phyloP scores from a whole-genome alignment of 1,140 invertebrate genomes.

The Metaphire vulgaris region DNA sequence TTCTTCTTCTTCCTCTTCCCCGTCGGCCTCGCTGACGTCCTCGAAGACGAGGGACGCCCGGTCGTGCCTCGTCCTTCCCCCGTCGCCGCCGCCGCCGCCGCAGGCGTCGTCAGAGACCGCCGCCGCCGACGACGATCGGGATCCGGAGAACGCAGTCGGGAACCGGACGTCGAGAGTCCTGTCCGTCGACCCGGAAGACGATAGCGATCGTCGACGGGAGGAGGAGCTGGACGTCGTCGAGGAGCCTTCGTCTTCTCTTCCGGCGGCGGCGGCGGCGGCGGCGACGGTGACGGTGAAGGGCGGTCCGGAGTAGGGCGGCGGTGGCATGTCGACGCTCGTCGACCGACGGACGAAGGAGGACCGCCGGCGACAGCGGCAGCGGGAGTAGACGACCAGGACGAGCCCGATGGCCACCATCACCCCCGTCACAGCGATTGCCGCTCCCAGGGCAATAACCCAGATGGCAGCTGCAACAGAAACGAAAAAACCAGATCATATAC shows the following conservation, averaged over 20 bases:
- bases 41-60: background rate
- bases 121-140: no score
- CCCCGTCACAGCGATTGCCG: background rate
- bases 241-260: no score
- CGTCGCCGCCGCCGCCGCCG: background rate
- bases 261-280: no score
- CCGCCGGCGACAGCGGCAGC: background rate
- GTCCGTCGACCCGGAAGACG: background rate
- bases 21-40: background rate
- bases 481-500: no score
- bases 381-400: background rate
- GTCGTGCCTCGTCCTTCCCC: background rate
- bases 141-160: no score
- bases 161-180: background rate
- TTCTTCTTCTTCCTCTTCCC: no score
- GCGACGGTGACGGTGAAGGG: background rate
- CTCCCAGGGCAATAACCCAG: background rate
- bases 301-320: background rate
- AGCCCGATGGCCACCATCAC: background rate
- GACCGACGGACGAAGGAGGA: background rate
- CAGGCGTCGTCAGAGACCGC: background rate
- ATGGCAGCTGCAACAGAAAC: no score
- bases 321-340: background rate
- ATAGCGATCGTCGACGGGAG: background rate
- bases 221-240: background rate